Evolutionary conservation across 2,113 vertebrate genomes (phyloP), one percentile per base, ranked within the genome.

Genomic region (Noctilio leporinus): DNA sequence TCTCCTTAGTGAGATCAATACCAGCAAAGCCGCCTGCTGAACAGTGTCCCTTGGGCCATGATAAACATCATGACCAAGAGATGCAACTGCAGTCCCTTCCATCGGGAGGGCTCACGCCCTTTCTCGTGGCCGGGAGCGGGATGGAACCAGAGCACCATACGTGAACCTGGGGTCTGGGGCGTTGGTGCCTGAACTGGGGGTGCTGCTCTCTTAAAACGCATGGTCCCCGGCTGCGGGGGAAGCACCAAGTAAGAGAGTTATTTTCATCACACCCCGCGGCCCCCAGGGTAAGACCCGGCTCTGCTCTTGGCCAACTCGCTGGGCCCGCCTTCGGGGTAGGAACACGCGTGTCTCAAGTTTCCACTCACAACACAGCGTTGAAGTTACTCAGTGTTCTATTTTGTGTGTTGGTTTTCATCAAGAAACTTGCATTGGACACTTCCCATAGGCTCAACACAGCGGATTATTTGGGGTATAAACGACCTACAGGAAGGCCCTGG

Each of bases 1-100:
- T 94, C 90, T 93, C 40, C 96, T 94, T 72, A 64, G 91, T 86
- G 80, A 95, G 94, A 89, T 96, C 95, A 93, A 51, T 93, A 89
- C n/a, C 62, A 77, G 30, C 83, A 87, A 77, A 89, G 87, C 65
- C 65, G 22, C 62, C 24, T 73, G 35, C 43, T 89, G 82, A 89
- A 86, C 94, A 82, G 70, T 88, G 75, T 38, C 33, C 22, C 92
- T 82, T n/a, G 26, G 94, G 84, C 49, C 43, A 70, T 90, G 69
- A 72, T 72, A 93, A 96, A 83, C 24, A 77, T 15, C 14, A 12
- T 57, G 62, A 84, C 87, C 51, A 88, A 84, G 88, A 96, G 87
- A 92, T 77, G 47, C 67, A 49, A 45, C 11, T 40, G 35, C 30
- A 55, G 22, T 22, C 10, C 86, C 72, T 70, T 89, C 9, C 57